Conservation (phyloP, 64 coral and sea anemone species). For the Hydrozoanthus tunicans region DNA sequence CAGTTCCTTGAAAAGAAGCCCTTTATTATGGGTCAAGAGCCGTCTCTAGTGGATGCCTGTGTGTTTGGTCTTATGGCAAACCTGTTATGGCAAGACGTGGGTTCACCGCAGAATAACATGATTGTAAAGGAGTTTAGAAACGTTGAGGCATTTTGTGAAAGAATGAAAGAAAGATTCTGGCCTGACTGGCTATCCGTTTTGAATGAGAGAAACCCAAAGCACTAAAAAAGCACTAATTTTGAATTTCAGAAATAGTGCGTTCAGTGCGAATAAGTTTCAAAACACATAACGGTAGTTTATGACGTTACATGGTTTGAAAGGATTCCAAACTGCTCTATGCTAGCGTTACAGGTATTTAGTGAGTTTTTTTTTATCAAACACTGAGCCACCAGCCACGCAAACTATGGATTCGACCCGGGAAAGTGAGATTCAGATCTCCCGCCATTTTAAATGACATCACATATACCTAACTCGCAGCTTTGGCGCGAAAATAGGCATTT, state of each 20-base stretch:
- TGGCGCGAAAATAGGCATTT: too few relatives aligned
- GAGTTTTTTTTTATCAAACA: too few relatives aligned
- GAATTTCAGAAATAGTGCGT: neutral
- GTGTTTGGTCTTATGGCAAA: slow-evolving; percentile 76
- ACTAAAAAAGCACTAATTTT: neutral
- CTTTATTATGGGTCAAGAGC: slow-evolving; percentile 74
- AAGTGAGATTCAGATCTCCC: too few relatives aligned
- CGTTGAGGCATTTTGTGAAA: slow-evolving; percentile 63
- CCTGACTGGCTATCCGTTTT: slow-evolving; percentile 67
- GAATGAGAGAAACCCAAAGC: slow-evolving; percentile 13
- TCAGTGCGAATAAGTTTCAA: too few relatives aligned
- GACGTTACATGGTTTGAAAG: too few relatives aligned
- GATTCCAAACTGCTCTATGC: too few relatives aligned
- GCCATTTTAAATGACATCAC: too few relatives aligned
- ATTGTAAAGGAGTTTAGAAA: slow-evolving; percentile 69
- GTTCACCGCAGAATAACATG: slow-evolving; percentile 47
- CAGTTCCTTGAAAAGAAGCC: slow-evolving; percentile 46
- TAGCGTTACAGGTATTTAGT: too few relatives aligned
- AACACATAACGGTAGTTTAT: too few relatives aligned
- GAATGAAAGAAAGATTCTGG: slow-evolving; percentile 72
- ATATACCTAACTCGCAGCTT: too few relatives aligned
- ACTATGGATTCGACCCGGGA: too few relatives aligned
- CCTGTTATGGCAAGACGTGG: slow-evolving; percentile 74
- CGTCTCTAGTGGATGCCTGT: slow-evolving; percentile 64
- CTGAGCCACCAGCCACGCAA: too few relatives aligned